These are phyloP conservation scores for Scolopax bukidnonensis DNA, from an alignment of 2,797 vertebrate genomes.

Conservation along the genomic window DNA sequence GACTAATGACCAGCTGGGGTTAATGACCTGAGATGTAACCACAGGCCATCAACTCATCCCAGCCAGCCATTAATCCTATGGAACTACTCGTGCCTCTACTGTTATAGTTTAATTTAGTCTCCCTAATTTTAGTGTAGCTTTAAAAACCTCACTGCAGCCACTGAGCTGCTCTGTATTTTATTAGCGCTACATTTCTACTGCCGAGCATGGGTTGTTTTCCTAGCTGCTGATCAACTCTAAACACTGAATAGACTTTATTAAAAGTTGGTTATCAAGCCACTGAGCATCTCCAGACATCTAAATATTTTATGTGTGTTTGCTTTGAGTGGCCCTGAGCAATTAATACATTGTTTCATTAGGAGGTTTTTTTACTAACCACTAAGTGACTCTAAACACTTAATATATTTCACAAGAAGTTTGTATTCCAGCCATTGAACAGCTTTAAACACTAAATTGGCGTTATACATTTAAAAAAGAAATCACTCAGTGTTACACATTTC, in stretches of 20 bases:
- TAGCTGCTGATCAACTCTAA: conserved; percentile 71
- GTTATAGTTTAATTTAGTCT: conserved; percentile 76
- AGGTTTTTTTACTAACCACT: conserved; percentile 57
- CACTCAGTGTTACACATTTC: conserved; percentile 43
- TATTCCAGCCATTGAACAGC: conserved; percentile 53
- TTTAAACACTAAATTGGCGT: conserved; percentile 71
- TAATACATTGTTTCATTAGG: conserved; percentile 70
- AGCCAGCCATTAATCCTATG: conserved; percentile 69
- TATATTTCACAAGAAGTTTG: conserved; percentile 71
- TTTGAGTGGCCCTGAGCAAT: conserved; percentile 63
- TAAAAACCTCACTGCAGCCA: conserved; percentile 52
- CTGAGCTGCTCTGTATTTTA: conserved; percentile 69
- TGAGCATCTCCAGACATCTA: conserved; percentile 69
- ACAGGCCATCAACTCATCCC: conserved; percentile 72
- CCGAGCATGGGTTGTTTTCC: conserved; percentile 65
- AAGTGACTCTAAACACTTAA: conserved; percentile 70
- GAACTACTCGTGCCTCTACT: conserved; percentile 62
- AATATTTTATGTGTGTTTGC: conserved; percentile 68
- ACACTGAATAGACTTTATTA: conserved; percentile 73
- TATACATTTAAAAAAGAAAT: conserved; percentile 53
- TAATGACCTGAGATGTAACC: conserved; percentile 70
- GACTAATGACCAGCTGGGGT: conserved; percentile 71
- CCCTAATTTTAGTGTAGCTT: conserved; percentile 64
- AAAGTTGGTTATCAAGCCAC: conserved; percentile 73
- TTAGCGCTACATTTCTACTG: conserved; percentile 61